Base-by-base conservation (phyloP, 2,888 invertebrate species). In the Nymphalis c-album region DNA sequence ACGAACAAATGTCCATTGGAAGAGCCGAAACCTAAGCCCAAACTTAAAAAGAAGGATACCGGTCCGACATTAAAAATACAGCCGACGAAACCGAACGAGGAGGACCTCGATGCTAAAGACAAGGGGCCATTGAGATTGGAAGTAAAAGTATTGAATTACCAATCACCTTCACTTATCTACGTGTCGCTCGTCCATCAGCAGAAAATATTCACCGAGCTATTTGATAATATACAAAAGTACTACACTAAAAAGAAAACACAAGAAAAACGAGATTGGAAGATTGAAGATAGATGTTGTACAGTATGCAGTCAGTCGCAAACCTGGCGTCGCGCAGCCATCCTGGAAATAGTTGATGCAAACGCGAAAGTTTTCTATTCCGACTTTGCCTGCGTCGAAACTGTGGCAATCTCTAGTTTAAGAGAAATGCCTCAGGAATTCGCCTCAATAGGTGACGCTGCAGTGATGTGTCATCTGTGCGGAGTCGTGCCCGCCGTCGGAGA, bases 401-500 rank as follows among this genome's bases (percentile, higher is more conserved):
- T 95, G 17, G 79, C 84, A 0, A 62, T 78, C 0, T 78, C 85
- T 1, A 81, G 88, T 59, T 81, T 96, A 20, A 93, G 90, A 61
- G 85, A 89, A 2, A 85, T 96, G 6, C 80, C 91, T 16, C 76
- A 85, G 0, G 82, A 91, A 10, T 95, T 95, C 71, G 78, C 83
- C 8, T 80, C 83, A 0, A 82, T 93, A 0, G 92, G 93, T 0
- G 93, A 94, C 68, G 94, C 94, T 0, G 94, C 94, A 0, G 88
- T 95, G 26, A 94, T 93, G 73, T 95, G 97, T 71, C 95, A 95
- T 79, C 81, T 97, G 61, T 94, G 93, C 1, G 95, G 95, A 22
- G 93, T 97, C 13, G 84, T 89, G 31, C 95, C 97, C 0, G 95
- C 96, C 0, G 95, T 95, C 0, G 95, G 94, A 0, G 89, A 92